Conservation (phyloP, 2,797 vertebrate species). For the Hozukius guyotensis region DNA sequence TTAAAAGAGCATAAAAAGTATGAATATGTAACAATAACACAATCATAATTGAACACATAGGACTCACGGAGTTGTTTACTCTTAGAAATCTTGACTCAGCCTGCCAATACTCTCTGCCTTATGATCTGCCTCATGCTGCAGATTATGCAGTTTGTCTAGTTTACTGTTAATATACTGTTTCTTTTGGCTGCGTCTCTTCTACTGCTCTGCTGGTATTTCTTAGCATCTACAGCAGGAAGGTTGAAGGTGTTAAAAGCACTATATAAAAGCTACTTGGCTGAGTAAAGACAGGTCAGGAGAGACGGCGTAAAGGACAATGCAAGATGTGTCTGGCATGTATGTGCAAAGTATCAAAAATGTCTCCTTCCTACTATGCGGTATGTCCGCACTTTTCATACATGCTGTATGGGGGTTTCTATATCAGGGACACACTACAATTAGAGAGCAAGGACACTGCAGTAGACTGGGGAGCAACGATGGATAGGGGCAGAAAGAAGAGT, state of each 20-base stretch:
- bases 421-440: conserved; percentile 8
- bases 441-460: conserved; percentile 60
- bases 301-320: not conserved
- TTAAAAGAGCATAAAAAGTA: not conserved
- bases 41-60: too few species aligned
- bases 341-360: not conserved
- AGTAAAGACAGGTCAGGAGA: not conserved
- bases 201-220: not conserved
- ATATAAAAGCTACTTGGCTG: not conserved
- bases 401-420: not conserved
- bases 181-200: not conserved
- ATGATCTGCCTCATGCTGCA: conserved; percentile 10
- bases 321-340: not conserved
- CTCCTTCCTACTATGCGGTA: not conserved
- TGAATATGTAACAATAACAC: not conserved
- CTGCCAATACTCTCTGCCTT: not conserved
- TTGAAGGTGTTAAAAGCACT: not conserved
- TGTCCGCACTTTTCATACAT: not conserved
- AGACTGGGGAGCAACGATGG: not conserved
- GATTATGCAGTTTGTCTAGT: conserved; percentile 4
- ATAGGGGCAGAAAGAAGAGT: not conserved
- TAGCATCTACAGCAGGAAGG: not conserved
- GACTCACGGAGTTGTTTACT: too few species aligned
- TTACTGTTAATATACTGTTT: not conserved
- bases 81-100: not conserved